Conservation (phyloP, 2,797 vertebrate genomes). For the Notolabrus celidotus region DNA sequence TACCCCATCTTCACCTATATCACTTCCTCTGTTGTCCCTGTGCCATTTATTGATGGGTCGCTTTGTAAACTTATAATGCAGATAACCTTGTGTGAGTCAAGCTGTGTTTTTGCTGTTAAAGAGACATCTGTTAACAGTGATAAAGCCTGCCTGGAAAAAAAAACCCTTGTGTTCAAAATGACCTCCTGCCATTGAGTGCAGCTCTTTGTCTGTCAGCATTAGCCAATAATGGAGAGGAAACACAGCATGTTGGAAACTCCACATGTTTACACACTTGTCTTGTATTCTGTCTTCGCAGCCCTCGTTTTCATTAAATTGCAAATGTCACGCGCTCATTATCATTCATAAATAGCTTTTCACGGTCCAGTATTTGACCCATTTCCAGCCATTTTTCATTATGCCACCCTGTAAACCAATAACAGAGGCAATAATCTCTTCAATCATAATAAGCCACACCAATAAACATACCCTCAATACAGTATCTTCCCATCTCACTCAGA, state of each 20-base stretch:
- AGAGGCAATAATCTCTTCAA: constrained; percentile 24
- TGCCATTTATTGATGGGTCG: not conserved
- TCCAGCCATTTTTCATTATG: constrained; percentile 23
- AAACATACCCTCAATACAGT: constrained; percentile 39
- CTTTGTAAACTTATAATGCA: not conserved
- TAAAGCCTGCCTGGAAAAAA: constrained; percentile 25
- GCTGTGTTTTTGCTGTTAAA: constrained; percentile 1
- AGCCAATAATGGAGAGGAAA: constrained; percentile 25
- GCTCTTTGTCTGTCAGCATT: constrained; percentile 24
- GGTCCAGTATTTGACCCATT: constrained; percentile 5
- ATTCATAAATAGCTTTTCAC: constrained; percentile 2
- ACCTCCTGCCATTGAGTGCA: constrained; percentile 1
- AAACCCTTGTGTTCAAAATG: constrained; percentile 10
- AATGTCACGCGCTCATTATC: not conserved
- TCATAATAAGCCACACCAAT: constrained; percentile 34
- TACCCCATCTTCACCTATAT: not conserved
- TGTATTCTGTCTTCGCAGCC: constrained; percentile 1
- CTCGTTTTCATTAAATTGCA: constrained; percentile 3
- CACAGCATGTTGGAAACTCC: constrained; percentile 2
- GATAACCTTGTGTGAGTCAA: not conserved
- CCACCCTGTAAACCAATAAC: constrained; percentile 22
- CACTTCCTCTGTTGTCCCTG: not conserved
- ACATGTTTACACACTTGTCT: constrained; percentile 15
- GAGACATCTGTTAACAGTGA: constrained; percentile 5
- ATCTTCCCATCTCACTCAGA: constrained; percentile 25